Percentiles rank a stretch among this genome's conserved stretches.
phyloP scores from a whole-genome alignment of 2,888 invertebrate genomes.

The Apomyelois bistriatella region DNA sequence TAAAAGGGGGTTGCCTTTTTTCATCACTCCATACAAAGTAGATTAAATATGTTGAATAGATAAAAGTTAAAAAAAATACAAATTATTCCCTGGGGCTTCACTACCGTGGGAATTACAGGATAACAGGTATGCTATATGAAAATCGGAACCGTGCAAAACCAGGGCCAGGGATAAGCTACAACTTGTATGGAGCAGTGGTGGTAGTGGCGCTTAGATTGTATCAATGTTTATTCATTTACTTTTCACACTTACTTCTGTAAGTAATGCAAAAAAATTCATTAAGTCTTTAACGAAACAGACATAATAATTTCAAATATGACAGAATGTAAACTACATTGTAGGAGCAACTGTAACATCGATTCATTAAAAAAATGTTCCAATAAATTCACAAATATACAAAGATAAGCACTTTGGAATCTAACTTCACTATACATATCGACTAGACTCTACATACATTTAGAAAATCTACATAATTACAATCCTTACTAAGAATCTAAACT shows the following conservation, averaged over 20 bases:
- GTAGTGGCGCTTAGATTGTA: background rate
- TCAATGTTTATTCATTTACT: background rate
- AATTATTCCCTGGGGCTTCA: no score
- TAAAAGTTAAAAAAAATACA: no score
- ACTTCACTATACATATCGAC: constrained; percentile 57
- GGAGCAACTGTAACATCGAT: constrained; percentile 53
- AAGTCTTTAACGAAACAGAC: constrained; percentile 23
- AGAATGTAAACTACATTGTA: constrained; percentile 40
- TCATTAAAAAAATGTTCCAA: constrained; percentile 42
- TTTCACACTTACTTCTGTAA: background rate
- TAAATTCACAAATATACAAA: constrained; percentile 54
- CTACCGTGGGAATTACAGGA: no score
- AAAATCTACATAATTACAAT: constrained; percentile 79
- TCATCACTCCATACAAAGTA: no score
- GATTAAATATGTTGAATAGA: no score
- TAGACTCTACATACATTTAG: constrained; percentile 72
- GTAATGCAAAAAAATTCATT: background rate
- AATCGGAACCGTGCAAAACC: no score
- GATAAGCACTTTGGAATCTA: constrained; percentile 73
- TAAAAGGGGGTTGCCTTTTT: no score
- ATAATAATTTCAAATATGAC: constrained; percentile 26
- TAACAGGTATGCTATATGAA: no score
- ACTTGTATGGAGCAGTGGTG: no score
- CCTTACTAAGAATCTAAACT: constrained; percentile 71
- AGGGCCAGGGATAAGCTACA: no score